phyloP scores from a whole-genome alignment of 2,113 vertebrate genomes.

The Poeciliopsis prolifica region DNA sequence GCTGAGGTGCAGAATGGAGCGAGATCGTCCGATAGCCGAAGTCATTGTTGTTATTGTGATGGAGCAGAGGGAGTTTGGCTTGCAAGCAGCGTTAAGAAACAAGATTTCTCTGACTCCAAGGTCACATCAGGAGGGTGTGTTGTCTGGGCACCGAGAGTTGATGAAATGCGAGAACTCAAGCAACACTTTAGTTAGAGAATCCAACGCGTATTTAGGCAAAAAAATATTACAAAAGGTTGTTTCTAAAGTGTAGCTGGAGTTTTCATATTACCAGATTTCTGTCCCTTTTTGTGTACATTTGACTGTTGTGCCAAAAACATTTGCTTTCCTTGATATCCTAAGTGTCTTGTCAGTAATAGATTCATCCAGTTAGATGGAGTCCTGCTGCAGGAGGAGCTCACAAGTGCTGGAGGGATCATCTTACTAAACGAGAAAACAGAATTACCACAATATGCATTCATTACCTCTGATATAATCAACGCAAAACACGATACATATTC shows the following conservation, averaged over 20 bases:
- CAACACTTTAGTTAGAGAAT: not conserved
- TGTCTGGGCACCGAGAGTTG: not conserved
- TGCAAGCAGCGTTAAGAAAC: slow-evolving; percentile 37
- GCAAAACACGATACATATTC: not conserved
- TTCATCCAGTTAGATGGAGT: too few relatives aligned
- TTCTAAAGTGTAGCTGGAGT: not conserved
- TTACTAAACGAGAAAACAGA: too few relatives aligned
- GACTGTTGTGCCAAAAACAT: not conserved
- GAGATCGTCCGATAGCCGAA: slow-evolving; percentile 60
- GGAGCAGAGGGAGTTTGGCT: slow-evolving; percentile 36
- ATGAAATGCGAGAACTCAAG: not conserved
- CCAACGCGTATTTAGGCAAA: not conserved
- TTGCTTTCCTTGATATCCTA: not conserved
- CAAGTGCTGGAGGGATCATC: too few relatives aligned
- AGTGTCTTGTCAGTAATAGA: not conserved
- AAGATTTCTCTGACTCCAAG: not conserved
- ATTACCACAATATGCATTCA: too few relatives aligned
- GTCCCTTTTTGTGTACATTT: not conserved
- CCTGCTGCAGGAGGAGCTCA: too few relatives aligned
- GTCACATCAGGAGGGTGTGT: not conserved
- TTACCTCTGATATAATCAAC: too few relatives aligned
- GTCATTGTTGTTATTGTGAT: slow-evolving; percentile 55
- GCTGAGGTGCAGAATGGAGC: slow-evolving; percentile 41
- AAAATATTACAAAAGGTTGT: not conserved
- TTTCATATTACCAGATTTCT: not conserved